Evolutionary conservation across 64 coral and sea anemone genomes (phyloP), one percentile per base, ranked within the genome.

Genomic region (Stylophora pistillata): DNA sequence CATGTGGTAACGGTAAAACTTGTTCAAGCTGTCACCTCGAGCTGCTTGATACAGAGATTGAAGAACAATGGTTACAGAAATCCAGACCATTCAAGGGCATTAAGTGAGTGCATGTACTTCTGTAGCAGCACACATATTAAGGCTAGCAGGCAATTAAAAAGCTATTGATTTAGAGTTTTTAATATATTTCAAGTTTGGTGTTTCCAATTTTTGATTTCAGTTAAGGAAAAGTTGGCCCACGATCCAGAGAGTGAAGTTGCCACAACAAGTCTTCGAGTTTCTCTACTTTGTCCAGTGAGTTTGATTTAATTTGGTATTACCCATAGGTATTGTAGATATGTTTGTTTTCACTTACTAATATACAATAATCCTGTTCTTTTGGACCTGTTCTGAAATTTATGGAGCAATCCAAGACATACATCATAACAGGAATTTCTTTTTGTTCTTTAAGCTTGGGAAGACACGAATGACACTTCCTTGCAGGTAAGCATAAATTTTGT

Each of bases 201-300:
- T 53, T 23, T 68, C 20, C 47, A 5, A 5, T 74, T 78, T 55
- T 23, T 85, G 83, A 41, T 72, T 74, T 78, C 13, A 58, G 97
- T 99, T 69, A 99, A 99, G 37, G 97, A 99, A 68, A 99, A 99
- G 60, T 77, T 99, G 15, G 90, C 97, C 11, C 97, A 99, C 78
- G 97, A 99, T 61, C 97, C 93, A 74, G 97, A 99, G 31, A 99
- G 97, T 85, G 97, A 99, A 83, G 93, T 99, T 11, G 97, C 97
- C 20, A 95, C 97, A 25, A 99, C 97, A 87, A 99, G 97, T 81
- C 72, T 99, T 26, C 80, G 93, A 80, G 93, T 95, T 16, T 95
- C 97, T 13, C 88, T 99, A 53, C 87, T 99, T 23, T 99, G 97
- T 84, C 97, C 97, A 47, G 97, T 99, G 72, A 93, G 97, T 89